Base-by-base conservation (phyloP, 2,797 vertebrate genomes). In the Chiroxiphia lanceolata region DNA sequence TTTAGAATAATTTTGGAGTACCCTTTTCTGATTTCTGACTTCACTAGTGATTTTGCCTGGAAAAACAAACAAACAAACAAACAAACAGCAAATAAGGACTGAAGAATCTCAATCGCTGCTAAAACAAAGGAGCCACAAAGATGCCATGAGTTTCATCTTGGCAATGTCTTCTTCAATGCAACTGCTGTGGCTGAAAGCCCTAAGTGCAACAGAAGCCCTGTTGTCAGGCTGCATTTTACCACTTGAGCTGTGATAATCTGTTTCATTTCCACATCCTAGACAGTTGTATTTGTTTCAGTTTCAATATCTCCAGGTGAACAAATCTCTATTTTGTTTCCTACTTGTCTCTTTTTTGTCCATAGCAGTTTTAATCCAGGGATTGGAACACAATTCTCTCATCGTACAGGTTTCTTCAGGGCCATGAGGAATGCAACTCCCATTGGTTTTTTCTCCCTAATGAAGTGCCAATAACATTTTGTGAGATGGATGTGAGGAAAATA, bases 11-110 rank as follows among this genome's bases (percentile, higher is more conserved):
- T 53, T 74, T 72, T 67, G 14, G 6, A n/a, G 5, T 33, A 45
- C n/a, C 20, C 4, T 80, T 40, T 67, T 85, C 45, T 38, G 9
- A 72, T 72, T 91, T 81, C 57, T 57, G 38, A 42, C 10, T 69
- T 70, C 29, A 45, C 9, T 44, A 34, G 15, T 18, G 31, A 70
- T 63, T 77, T 71, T 74, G 14, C 4, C 27, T 12, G 12, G 1
- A 1, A 20, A 48, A 40, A 22, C n/a, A n/a, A 40, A 16, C n/a
- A 1, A 0, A 5, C 38, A 11, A 11, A 5, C 13, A 45, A 70
- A 9, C 6, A 38, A 45, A 36, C 13, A 18, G 1, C 21, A 80
- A 57, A 54, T 22, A 77, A 36, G 10, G 23, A 45, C 8, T 21
- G 7, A 80, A 63, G 56, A 48, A 42, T 50, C 36, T 63, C 36